Evolutionary conservation across 2,888 invertebrate genomes (phyloP).

Genomic region (Drosophila multiciliata): DNA sequence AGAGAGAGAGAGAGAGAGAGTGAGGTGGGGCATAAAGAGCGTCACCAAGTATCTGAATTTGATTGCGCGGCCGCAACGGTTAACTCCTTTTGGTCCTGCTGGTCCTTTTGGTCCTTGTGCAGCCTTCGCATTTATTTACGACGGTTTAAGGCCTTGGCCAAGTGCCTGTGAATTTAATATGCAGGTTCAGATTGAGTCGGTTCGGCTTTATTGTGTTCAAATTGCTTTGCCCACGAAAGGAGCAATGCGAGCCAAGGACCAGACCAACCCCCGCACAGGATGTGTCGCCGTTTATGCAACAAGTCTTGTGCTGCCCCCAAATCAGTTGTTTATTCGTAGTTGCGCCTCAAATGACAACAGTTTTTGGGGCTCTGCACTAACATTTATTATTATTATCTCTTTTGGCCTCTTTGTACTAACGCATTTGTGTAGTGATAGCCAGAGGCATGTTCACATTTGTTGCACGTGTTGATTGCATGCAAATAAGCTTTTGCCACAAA

Average conservation of each 20-base stretch:
- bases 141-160: constrained; percentile 46
- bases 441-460: background rate
- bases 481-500: background rate
- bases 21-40: background rate
- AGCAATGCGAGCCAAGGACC: background rate
- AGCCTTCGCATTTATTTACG: constrained; percentile 62
- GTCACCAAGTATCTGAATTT: constrained; percentile 78
- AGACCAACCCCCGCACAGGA: background rate
- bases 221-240: constrained; percentile 44
- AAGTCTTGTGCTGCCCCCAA: constrained; percentile 32
- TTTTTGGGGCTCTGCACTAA: background rate
- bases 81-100: constrained; percentile 45
- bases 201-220: constrained; percentile 53
- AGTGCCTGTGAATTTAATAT: constrained; percentile 52
- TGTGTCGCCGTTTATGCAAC: constrained; percentile 41
- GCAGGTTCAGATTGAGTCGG: constrained; percentile 44
- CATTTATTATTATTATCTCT: constrained; percentile 2
- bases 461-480: constrained; percentile 3
- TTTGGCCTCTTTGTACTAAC: background rate
- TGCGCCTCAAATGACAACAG: constrained; percentile 19
- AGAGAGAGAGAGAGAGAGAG: background rate
- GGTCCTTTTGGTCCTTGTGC: constrained; percentile 7
- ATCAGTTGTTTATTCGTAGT: constrained; percentile 13
- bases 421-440: background rate
- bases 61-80: constrained; percentile 75